phyloP scores from a whole-genome alignment of 2,797 vertebrate genomes.

The Enteromius thamalakanensis region DNA sequence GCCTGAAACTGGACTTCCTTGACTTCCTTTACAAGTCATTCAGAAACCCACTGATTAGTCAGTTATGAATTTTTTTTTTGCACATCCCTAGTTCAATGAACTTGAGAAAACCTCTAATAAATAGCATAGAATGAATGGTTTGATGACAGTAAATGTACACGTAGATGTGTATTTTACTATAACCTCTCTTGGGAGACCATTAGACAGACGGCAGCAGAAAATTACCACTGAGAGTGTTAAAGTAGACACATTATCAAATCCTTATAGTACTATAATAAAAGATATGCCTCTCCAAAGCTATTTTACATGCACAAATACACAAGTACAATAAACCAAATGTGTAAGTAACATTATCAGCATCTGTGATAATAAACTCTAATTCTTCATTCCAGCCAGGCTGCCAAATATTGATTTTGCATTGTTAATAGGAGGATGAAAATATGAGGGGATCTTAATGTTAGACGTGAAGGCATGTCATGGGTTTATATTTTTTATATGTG shows the following conservation, averaged over 20 bases:
- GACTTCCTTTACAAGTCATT: not conserved
- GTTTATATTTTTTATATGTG: slow-evolving; percentile 24
- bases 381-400: not conserved
- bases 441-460: slow-evolving; percentile 18
- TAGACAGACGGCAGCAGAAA: slow-evolving; percentile 16
- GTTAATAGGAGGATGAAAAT: slow-evolving; percentile 23
- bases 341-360: slow-evolving; percentile 19
- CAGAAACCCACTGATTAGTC: not conserved
- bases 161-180: slow-evolving; percentile 3
- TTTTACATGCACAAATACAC: not conserved
- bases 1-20: not conserved
- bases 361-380: not conserved
- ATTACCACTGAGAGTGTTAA: slow-evolving; percentile 19
- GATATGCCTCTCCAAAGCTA: not conserved
- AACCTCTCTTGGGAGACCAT: slow-evolving; percentile 1
- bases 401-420: slow-evolving; percentile 29
- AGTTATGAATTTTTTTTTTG: not conserved
- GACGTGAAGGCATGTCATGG: slow-evolving; percentile 30
- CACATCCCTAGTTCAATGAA: not conserved
- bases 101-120: not conserved
- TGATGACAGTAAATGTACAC: not conserved
- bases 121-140: not conserved
- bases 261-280: not conserved
- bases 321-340: not conserved
- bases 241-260: slow-evolving; percentile 25